Base-by-base conservation (phyloP, 2,888 invertebrate species). In the Xylota sylvarum region DNA sequence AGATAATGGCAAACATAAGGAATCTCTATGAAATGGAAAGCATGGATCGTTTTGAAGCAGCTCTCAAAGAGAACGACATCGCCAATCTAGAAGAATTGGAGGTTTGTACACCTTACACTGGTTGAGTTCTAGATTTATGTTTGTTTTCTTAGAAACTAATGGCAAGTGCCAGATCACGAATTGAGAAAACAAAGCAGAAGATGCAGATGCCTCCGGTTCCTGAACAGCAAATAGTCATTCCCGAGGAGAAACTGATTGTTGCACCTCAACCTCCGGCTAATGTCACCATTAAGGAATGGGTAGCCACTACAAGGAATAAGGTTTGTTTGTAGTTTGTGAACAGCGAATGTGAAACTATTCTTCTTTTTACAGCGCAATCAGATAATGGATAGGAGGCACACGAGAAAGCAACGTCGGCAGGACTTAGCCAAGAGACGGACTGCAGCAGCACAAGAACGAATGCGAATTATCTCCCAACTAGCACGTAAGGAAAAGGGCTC, bases 401-500 rank as follows among this genome's bases (percentile, higher is more conserved):
- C 95, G 0, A 94, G 98, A 5, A 95, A 96, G 83, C 96, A 97
- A 90, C 94, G 96, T 1, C 95, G 97, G 77, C 95, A 96, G 89
- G 98, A 98, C 89, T 97, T 98, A 96, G 97, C 97, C 56, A 96
- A 96, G 91, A 94, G 98, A 30, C 94, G 98, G 90, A 98, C 98
- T 48, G 97, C 96, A 50, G 98, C 98, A 0, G 98, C 98, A 2
- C 98, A 98, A 89, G 98, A 98, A 93, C 94, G 98, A 89, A 98
- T 98, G 98, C 94, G 97, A 88, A 96, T 98, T 89, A 98, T 98
- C 88, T 98, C 97, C 60, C 96, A 97, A 89, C 94, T 98, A 80
- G 98, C 98, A 1, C 93, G 95, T 30, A 96, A 96, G 90, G 96
- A 96, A 89, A 96, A 95, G 89, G 94, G 96, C 89, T 95, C 96